Evolutionary conservation across 1,140 invertebrate genomes (phyloP), one percentile per base, ranked within the genome.

Genomic region (Drosophila mauritiana): DNA sequence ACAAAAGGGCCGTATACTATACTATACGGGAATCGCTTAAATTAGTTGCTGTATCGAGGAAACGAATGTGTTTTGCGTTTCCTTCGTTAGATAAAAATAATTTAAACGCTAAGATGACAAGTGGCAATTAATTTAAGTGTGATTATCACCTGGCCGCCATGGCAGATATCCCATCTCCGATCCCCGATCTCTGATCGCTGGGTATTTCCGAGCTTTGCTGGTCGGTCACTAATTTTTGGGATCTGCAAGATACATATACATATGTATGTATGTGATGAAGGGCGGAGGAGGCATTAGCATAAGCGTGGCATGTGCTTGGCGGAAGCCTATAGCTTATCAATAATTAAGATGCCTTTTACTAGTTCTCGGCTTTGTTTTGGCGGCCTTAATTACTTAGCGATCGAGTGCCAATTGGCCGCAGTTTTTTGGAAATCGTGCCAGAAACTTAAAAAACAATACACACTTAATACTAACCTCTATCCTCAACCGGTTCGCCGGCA

Each of bases 111-210:
- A 89, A 89, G 78, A 90, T 89, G 84, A 89, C 84, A 89, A 89
- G 84, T 89, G 84, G 85, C 84, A 89, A 89, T 89, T 89, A 89
- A 89, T 89, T 89, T 89, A 89, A 85, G 77, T 90, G 85, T 89
- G 84, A 89, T 89, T 89, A 89, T 89, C 84, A 89, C 84, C 77
- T 89, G 77, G 77, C 77, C 64, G 68, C 84, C 62, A 52, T 79
- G 70, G 81, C 77, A 80, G 67, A 67, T 73, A 54, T 61, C 73
- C 20, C 4, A 22, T 20, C 11, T 17, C 12, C 17, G 25, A 48
- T 39, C n/a, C 13, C 25, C 27, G 13, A 58, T 43, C 67, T 43
- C 25, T 22, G 52, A 34, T 49, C 53, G 31, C 76, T 80, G 80
- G 84, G 84, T 52, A 80, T 78, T 88, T 88, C 84, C 84, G 51